Evolutionary conservation across 92 coral and sea anemone species (phyloP).

Genomic region (Epizoanthus stellaris): DNA sequence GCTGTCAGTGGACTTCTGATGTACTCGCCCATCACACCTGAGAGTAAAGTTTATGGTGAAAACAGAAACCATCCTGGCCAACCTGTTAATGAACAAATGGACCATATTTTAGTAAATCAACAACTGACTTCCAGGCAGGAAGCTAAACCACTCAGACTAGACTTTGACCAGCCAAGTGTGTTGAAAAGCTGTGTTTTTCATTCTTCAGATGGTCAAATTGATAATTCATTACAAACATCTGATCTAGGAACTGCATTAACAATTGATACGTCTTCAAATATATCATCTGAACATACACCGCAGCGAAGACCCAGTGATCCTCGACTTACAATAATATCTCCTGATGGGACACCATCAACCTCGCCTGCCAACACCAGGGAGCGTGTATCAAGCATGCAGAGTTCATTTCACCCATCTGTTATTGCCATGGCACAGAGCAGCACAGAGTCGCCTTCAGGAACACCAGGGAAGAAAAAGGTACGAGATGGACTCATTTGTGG

Average conservation of each 20-base stretch:
- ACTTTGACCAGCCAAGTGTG: constrained; percentile 29
- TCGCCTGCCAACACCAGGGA: constrained; percentile 41
- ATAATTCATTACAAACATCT: background rate
- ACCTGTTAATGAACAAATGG: constrained; percentile 10
- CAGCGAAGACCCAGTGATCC: constrained; percentile 83
- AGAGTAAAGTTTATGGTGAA: constrained; percentile 12
- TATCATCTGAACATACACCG: background rate
- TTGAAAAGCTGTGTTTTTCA: background rate
- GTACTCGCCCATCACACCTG: constrained; percentile 44
- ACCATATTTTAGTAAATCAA: constrained; percentile 18
- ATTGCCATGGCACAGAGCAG: constrained; percentile 53
- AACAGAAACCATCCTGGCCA: constrained; percentile 13
- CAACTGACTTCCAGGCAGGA: constrained; percentile 14
- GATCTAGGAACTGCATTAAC: constrained; percentile 29
- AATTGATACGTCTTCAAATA: constrained; percentile 26
- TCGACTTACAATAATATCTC: constrained; percentile 64
- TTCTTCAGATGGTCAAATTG: constrained; percentile 5
- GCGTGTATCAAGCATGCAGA: constrained; percentile 7
- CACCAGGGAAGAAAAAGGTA: constrained; percentile 94
- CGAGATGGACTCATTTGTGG: background rate
- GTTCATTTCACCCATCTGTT: constrained; percentile 43
- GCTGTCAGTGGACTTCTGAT: constrained; percentile 19
- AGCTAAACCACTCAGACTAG: constrained; percentile 8
- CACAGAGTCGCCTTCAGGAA: constrained; percentile 63
- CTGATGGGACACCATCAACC: constrained; percentile 17